A percentile compares a stretch with the other conserved stretches of the same genome.
These are phyloP conservation scores for Pyrrhia umbra DNA, from an alignment of 2,888 invertebrate genomes.

Conservation along the genomic window DNA sequence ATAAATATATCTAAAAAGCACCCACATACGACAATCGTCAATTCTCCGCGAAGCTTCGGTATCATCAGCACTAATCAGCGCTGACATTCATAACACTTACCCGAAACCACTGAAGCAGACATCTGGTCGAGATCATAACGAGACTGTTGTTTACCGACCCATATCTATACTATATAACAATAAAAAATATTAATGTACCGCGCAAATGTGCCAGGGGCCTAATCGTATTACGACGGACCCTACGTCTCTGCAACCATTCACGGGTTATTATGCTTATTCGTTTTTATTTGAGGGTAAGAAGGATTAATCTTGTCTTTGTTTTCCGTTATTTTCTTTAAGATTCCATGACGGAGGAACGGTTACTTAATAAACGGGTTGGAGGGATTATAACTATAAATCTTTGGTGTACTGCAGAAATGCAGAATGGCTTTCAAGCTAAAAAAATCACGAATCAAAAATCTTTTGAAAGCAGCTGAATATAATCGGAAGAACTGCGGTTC, in stretches of 20 bases:
- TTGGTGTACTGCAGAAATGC: neutral
- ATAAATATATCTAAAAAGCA: neutral
- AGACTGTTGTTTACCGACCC: constrained; percentile 83
- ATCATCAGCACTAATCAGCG: constrained; percentile 40
- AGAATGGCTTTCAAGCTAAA: neutral
- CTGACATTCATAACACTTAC: constrained; percentile 58
- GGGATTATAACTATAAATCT: constrained; percentile 56
- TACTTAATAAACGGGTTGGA: constrained; percentile 41
- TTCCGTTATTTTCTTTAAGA: constrained; percentile 47
- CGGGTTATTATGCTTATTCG: constrained; percentile 86
- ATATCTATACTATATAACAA: constrained; percentile 82
- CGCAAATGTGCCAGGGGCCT: constrained; percentile 80
- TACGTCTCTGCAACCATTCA: constrained; percentile 80
- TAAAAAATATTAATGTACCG: constrained; percentile 88
- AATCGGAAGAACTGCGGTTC: too few relatives aligned
- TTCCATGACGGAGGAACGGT: constrained; percentile 30
- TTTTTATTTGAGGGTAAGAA: constrained; percentile 79
- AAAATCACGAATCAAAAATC: too few relatives aligned
- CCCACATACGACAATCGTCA: neutral
- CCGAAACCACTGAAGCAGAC: constrained; percentile 59
- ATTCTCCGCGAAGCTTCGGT: constrained; percentile 28
- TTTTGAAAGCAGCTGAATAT: too few relatives aligned
- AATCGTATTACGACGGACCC: constrained; percentile 76
- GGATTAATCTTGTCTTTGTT: constrained; percentile 63
- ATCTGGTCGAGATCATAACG: constrained; percentile 79